Base-by-base conservation (phyloP, 2,888 invertebrate genomes). In the Synanthedon myopaeformis region DNA sequence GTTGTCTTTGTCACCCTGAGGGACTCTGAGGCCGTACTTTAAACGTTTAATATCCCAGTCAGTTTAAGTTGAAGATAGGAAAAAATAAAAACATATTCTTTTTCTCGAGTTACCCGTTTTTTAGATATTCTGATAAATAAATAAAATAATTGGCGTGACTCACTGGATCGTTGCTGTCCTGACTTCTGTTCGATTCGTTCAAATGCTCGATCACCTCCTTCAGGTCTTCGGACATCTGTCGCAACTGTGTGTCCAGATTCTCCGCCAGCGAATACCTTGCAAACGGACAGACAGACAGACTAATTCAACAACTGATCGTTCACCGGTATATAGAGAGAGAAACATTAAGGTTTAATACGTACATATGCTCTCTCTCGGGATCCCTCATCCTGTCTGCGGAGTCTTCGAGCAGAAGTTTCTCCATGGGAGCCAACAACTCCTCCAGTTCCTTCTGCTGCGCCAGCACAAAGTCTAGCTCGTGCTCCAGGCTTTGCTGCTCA, bases 201-300 rank as follows among this genome's bases (percentile, higher is more conserved):
- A 98, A 88, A 73, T 97, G 96, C 69, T 97, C 96, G 55, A 98
- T 96, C 10, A 98, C 95, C 79, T 97, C 97, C 68, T 97, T 97
- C 56, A 98, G 79, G 76, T 98, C 97, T 73, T 96, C 96, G 0
- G 96, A 94, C 96, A 98, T 97, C 72, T 96, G 94, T 65, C 96
- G 94, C 54, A 98, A 78, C 71, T 98, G 97, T 0, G 95, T 94
- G 75, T 98, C 97, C 59, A 98, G 89, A 72, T 93, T 95, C 79
- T 97, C 97, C 0, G 97, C 94, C 71, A 97, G 81, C 53, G 94
- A 91, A 74, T 97, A 97, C 69, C 93, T 93, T 35, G 10, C 10
- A 35, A 35, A 23, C 23, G 4, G 4, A 23, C 23, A 70, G 52
- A 71, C 19, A 19, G 14, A 19, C 23, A 4, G 8, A 28, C 6